phyloP scores from a whole-genome alignment of 2,113 vertebrate species.

The Callithrix jacchus region DNA sequence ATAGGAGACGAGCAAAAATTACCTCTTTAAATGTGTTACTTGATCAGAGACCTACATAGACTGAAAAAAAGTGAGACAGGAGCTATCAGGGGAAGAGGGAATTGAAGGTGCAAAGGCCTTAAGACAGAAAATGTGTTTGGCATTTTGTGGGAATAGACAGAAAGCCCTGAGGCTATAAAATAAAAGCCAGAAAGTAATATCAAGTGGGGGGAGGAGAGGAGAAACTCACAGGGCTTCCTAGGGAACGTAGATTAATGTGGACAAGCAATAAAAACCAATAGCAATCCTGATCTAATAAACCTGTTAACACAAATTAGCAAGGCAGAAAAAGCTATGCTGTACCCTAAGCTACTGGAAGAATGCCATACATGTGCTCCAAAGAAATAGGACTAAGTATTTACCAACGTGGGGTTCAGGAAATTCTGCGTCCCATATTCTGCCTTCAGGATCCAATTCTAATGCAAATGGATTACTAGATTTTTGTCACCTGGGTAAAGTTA shows the following conservation, averaged over 20 bases:
- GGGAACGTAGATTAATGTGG: neutral
- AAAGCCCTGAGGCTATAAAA: neutral
- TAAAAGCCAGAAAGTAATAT: neutral
- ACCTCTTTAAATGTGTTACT: neutral
- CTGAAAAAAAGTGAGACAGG: neutral
- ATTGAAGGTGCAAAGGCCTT: neutral
- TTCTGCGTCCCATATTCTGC: neutral
- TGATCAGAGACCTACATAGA: neutral
- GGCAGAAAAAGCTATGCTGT: neutral
- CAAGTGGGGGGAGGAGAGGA: no score
- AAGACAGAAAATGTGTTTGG: no score
- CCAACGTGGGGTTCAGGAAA: rapidly evolving
- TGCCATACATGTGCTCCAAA: neutral
- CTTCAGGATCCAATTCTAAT: neutral
- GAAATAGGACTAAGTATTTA: neutral
- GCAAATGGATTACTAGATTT: rapidly evolving
- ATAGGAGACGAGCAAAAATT: neutral
- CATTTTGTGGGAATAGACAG: neutral
- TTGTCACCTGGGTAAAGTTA: neutral
- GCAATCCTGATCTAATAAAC: neutral
- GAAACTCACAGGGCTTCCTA: neutral
- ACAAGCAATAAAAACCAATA: neutral
- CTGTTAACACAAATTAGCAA: neutral
- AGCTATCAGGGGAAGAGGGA: neutral
- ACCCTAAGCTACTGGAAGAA: neutral